Conservation (phyloP, 1,140 invertebrate species). For the Gonioctena quinquepunctata region DNA sequence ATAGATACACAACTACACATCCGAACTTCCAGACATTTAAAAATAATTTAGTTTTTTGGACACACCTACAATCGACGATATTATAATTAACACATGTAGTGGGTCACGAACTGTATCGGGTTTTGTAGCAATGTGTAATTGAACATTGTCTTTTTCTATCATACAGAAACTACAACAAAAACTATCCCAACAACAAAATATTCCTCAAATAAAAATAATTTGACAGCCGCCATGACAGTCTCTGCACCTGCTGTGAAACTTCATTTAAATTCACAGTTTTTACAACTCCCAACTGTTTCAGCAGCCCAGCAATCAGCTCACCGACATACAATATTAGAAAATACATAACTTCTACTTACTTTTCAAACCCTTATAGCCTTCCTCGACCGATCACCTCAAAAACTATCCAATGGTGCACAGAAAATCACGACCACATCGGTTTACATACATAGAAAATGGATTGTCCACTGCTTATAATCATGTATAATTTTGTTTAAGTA, state of each 20-base stretch:
- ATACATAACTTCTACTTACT: slow-evolving; percentile 16
- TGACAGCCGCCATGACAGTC: slow-evolving; percentile 50
- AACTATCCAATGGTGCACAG: slow-evolving; percentile 35
- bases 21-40: background rate
- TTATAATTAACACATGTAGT: background rate
- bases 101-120: background rate
- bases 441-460: slow-evolving; percentile 46
- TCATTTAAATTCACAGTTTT: slow-evolving; percentile 18
- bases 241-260: slow-evolving; percentile 43
- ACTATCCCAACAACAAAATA: background rate
- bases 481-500: slow-evolving; percentile 33
- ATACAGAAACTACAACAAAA: background rate
- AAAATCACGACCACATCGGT: slow-evolving; percentile 50
- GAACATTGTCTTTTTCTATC: no score
- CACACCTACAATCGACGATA: slow-evolving; percentile 38
- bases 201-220: slow-evolving; percentile 34
- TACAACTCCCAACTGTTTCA: slow-evolving; percentile 18
- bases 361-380: slow-evolving; percentile 20
- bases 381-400: slow-evolving; percentile 13
- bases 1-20: no score
- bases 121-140: background rate
- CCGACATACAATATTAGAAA: background rate
- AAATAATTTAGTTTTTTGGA: slow-evolving; percentile 35
- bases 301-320: background rate
- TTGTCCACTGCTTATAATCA: slow-evolving; percentile 40